Conservation (phyloP, 2,113 vertebrate genomes). For the Raja brachyura region DNA sequence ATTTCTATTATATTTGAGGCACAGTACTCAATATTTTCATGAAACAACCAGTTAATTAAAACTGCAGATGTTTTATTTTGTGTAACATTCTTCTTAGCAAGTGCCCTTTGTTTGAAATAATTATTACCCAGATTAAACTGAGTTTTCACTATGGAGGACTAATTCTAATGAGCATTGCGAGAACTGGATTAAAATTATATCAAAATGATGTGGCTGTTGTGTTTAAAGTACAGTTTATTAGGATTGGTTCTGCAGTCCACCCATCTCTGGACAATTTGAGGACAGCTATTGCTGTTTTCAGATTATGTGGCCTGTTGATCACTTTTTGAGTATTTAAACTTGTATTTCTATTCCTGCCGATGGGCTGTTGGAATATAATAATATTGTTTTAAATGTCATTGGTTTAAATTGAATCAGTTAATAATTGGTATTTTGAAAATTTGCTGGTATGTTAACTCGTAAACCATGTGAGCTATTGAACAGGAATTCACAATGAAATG, state of each 20-base stretch:
- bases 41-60: background rate
- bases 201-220: background rate
- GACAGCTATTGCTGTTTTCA: slow-evolving; percentile 1
- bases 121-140: background rate
- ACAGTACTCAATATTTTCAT: background rate
- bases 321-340: slow-evolving; percentile 10
- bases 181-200: background rate
- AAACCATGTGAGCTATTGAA: background rate
- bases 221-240: slow-evolving; percentile 1
- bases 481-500: background rate
- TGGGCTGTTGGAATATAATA: background rate
- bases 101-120: background rate
- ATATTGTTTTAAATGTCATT: background rate
- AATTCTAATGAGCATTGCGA: background rate
- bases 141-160: background rate
- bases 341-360: background rate
- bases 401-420: background rate
- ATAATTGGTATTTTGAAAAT: slow-evolving; percentile 1
- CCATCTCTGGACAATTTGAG: background rate
- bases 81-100: background rate
- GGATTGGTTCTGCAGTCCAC: background rate
- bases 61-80: background rate
- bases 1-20: background rate
- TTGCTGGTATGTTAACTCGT: background rate
- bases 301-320: background rate